Base-by-base conservation (phyloP, 2,113 vertebrate species). In the Amblyopsis rosae region DNA sequence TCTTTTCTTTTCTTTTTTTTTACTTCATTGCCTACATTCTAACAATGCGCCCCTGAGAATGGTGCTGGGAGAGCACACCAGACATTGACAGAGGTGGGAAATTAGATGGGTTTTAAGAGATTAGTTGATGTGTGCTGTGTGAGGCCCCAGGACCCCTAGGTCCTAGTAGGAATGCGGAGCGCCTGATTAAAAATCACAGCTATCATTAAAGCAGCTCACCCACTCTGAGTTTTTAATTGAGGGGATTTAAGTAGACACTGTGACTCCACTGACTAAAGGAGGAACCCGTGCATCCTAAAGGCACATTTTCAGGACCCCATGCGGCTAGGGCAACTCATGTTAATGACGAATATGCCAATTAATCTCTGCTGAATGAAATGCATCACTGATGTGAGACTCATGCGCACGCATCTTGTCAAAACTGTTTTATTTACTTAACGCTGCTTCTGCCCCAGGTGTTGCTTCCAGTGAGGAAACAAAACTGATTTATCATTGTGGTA, bases 121-220 rank as follows among this genome's bases (percentile, higher is more conserved):
- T 91, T 85, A 89, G 89, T 90, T 90, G 86, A 89, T 90, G 88
- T 87, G 86, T 77, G 81, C 85, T 79, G 69, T 61, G 82, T 88
- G 88, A 85, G 86, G 46, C 56, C 56, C 78, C 80, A 71, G 82
- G 83, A 87, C 88, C 88, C 91, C 75, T 82, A 85, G 88, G 87
- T 88, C 88, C 89, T 72, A 81, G 72, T 65, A 83, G 87, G 87
- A 89, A 91, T 82, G 87, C 79, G 0, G 11, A 49, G 65, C 85
- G 77, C 62, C 88, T 92, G 90, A 92, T 92, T 91, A 91, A 89
- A 41, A 90, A 90, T 90, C 88, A 86, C 83, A 85, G 83, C 82
- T 85, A 84, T 87, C 87, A 86, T 87, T 89, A 91, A 87, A 87
- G 85, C 81, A 73, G 75, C 35, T 65, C 77, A 41, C 64, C 65